Conservation (phyloP, 1,140 invertebrate species). For the Hylaeus volcanicus region DNA sequence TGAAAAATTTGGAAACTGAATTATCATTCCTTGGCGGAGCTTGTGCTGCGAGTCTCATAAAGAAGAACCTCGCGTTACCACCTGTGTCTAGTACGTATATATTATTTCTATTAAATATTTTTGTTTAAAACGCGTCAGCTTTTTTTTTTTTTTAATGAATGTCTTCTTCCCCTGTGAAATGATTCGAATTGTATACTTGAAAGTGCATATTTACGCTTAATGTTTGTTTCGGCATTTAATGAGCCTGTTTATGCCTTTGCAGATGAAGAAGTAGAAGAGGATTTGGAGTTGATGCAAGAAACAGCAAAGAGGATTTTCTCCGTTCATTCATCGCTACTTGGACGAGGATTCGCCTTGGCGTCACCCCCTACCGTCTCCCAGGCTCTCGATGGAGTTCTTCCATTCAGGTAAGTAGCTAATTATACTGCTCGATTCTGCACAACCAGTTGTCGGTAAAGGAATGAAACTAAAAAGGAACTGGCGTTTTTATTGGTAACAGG, state of each 20-base stretch:
- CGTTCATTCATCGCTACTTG: conserved; percentile 88
- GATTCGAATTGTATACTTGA: background rate
- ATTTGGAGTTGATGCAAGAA: conserved; percentile 87
- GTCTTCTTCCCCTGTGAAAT: background rate
- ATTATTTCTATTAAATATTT: background rate
- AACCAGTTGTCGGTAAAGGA: background rate
- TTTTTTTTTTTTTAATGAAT: too few relatives aligned
- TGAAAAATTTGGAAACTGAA: conserved; percentile 93
- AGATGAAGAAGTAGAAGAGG: conserved; percentile 89
- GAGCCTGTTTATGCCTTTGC: conserved; percentile 45
- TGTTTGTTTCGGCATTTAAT: background rate
- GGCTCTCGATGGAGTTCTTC: conserved; percentile 93
- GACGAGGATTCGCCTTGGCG: conserved; percentile 94
- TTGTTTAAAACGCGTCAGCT: too few relatives aligned
- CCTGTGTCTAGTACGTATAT: conserved; percentile 82
- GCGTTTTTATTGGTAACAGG: background rate
- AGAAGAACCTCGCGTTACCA: conserved; percentile 90
- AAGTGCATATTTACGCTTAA: background rate
- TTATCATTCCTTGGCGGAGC: conserved; percentile 94
- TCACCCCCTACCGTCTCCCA: conserved; percentile 93
- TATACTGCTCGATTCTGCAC: background rate
- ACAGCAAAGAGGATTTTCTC: conserved; percentile 86
- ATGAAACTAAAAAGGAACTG: conserved; percentile 34
- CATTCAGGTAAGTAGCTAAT: conserved; percentile 87
- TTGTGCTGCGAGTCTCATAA: conserved; percentile 93